Conservation (phyloP, 2,888 invertebrate genomes). For the Pyrgus malvae region DNA sequence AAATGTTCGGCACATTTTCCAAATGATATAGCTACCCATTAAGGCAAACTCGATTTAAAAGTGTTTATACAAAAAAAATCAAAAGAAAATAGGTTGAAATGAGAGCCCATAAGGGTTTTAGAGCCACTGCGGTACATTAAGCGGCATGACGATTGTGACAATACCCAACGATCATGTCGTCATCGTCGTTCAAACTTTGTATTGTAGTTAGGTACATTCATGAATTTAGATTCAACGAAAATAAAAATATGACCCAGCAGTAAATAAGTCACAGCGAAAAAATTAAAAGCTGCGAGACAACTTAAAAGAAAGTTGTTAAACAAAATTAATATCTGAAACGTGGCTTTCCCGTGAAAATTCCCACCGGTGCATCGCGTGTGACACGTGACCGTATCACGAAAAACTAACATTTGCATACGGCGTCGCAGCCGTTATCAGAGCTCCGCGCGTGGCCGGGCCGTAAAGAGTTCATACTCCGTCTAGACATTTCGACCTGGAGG, state of each 20-base stretch:
- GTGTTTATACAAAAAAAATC: conserved; percentile 20
- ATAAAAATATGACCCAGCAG: no score
- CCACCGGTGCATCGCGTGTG: conserved; percentile 29
- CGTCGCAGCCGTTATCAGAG: conserved; percentile 33
- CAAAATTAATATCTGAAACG: conserved; percentile 5
- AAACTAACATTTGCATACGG: conserved; percentile 50
- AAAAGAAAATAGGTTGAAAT: conserved; percentile 9
- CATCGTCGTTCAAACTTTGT: no score
- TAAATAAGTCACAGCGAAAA: background rate
- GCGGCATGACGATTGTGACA: background rate
- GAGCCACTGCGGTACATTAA: background rate
- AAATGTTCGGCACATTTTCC: conserved; percentile 30
- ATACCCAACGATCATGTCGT: background rate
- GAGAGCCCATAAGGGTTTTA: conserved; percentile 16
- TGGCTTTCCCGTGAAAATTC: conserved; percentile 15
- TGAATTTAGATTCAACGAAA: no score
- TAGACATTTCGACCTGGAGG: conserved; percentile 77
- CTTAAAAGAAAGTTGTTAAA: conserved; percentile 3
- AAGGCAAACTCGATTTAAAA: conserved; percentile 14
- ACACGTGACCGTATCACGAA: conserved; percentile 26
- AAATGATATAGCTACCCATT: conserved; percentile 24
- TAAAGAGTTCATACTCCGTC: conserved; percentile 77
- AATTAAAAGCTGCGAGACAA: background rate
- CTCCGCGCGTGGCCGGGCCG: conserved; percentile 38
- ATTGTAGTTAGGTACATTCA: no score